Conservation (phyloP, 2,888 invertebrate genomes). For the Coremacera marginata region DNA sequence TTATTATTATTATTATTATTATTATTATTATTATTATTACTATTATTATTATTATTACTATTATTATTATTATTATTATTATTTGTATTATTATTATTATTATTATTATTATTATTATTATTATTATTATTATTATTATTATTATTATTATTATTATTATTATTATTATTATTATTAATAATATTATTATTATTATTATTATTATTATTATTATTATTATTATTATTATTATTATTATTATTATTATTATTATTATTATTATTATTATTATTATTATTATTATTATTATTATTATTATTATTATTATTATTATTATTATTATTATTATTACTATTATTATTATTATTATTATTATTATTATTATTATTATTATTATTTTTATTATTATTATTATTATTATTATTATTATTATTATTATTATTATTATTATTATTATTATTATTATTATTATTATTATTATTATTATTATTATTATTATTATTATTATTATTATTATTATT, state of each 20-base stretch:
- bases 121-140: conserved; percentile 3
- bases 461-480: too few relatives aligned
- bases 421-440: too few relatives aligned
- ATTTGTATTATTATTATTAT: background rate
- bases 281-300: conserved; percentile 3
- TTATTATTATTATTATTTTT: too few relatives aligned
- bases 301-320: conserved; percentile 3
- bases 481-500: too few relatives aligned
- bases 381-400: too few relatives aligned
- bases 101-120: conserved; percentile 3
- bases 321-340: background rate
- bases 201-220: conserved; percentile 3
- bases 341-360: background rate
- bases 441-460: too few relatives aligned
- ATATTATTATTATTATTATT: background rate
- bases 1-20: too few relatives aligned
- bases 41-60: background rate
- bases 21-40: background rate
- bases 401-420: too few relatives aligned
- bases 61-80: background rate
- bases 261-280: background rate
- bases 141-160: conserved; percentile 3
- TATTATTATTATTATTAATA: background rate
- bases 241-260: conserved; percentile 3
- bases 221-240: conserved; percentile 3